A percentile compares a stretch with the other conserved stretches of the same genome.
Evolutionary conservation across 53 echinoderm and acorn worm genomes (phyloP).

Genomic region (Mesocentrotus franciscanus): DNA sequence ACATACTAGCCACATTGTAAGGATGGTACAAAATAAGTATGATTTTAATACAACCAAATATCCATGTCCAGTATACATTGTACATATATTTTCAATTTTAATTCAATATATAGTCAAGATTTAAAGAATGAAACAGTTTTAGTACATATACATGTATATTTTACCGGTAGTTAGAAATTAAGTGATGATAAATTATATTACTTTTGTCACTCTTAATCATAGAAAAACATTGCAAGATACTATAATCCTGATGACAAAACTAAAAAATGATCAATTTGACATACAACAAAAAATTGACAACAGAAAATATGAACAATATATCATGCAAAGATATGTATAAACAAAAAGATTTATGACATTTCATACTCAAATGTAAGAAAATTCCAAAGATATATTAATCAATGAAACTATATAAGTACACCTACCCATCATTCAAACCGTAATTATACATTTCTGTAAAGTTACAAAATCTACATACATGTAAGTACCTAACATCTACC

Average conservation of each 20-base stretch:
- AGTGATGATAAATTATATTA: not conserved
- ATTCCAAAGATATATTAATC: too few relatives aligned
- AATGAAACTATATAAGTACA: too few relatives aligned
- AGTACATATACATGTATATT: too few relatives aligned
- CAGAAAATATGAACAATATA: not conserved
- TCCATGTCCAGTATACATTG: not conserved
- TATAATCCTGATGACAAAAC: not conserved
- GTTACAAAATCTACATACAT: too few relatives aligned
- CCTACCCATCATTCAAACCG: too few relatives aligned
- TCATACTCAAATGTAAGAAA: not conserved
- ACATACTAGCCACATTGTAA: not conserved
- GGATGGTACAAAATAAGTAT: not conserved
- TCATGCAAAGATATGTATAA: not conserved
- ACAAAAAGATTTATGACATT: not conserved
- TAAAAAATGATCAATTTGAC: not conserved
- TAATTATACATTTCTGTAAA: not conserved
- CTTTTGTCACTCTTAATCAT: not conserved
- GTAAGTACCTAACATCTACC: too few relatives aligned
- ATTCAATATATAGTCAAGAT: not conserved
- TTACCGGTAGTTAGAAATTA: not conserved
- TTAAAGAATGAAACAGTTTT: not conserved
- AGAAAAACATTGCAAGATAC: not conserved
- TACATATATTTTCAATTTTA: not conserved
- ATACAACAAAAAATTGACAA: not conserved
- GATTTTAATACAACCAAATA: constrained; percentile 14